phyloP scores from a whole-genome alignment of 2,797 vertebrate genomes.

The Urosaurus nigricauda region DNA sequence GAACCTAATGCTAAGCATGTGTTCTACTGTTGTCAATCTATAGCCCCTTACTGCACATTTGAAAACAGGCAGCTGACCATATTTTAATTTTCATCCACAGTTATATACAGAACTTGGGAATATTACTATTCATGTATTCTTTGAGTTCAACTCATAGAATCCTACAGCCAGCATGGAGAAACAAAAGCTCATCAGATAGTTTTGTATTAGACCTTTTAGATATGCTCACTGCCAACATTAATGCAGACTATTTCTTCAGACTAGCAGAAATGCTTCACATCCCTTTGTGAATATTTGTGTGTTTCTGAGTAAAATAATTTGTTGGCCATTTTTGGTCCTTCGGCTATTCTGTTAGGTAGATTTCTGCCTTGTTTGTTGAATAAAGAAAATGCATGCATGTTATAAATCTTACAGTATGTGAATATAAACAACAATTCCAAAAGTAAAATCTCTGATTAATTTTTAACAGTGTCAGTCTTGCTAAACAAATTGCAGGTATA shows the following conservation, averaged over 20 bases:
- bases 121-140: too few species aligned
- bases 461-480: neutral
- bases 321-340: neutral
- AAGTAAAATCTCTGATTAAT: constrained; percentile 23
- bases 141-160: too few species aligned
- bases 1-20: neutral
- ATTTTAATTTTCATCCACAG: neutral
- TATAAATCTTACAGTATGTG: constrained; percentile 15
- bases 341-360: neutral
- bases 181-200: neutral
- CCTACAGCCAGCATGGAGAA: too few species aligned
- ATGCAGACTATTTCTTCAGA: neutral
- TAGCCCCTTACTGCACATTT: neutral
- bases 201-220: neutral
- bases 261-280: neutral
- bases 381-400: neutral
- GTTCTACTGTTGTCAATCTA: neutral
- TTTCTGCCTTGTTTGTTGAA: constrained; percentile 12
- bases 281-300: neutral
- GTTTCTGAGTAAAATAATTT: neutral
- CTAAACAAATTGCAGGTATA: constrained; percentile 11
- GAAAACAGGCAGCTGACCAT: neutral
- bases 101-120: too few species aligned
- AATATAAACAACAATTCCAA: constrained; percentile 31
- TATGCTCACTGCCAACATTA: neutral